These are phyloP conservation scores for Hippocampus abdominalis DNA, from an alignment of 2,113 vertebrate species.

Conservation along the genomic window DNA sequence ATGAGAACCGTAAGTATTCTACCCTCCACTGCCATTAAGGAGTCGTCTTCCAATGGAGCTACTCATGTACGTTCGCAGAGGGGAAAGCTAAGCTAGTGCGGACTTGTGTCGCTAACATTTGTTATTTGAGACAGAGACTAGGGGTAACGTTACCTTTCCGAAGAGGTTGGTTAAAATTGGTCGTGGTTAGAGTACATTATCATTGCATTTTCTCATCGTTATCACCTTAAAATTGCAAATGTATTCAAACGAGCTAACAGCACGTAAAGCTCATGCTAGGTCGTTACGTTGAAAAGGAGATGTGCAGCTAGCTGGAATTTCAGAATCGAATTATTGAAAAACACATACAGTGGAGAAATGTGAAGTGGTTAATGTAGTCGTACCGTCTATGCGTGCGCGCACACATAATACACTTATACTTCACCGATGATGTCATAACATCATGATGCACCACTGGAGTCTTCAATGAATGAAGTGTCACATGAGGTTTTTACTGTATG, in stretches of 20 bases:
- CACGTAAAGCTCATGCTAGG: slow-evolving; percentile 41
- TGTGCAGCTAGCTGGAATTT: not conserved
- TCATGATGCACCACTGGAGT: not conserved
- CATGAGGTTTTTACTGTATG: not conserved
- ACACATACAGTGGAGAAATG: not conserved
- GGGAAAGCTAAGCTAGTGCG: slow-evolving; percentile 50
- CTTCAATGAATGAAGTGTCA: not conserved
- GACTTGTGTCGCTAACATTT: slow-evolving; percentile 21
- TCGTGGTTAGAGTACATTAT: not conserved
- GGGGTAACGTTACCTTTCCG: slow-evolving; percentile 43
- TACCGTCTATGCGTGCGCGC: not conserved
- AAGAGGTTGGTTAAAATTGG: slow-evolving; percentile 13
- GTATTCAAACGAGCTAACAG: not conserved
- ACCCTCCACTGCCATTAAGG: not conserved
- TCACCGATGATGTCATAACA: not conserved
- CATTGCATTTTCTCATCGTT: not conserved
- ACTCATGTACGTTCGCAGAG: slow-evolving; percentile 7
- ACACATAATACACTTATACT: not conserved
- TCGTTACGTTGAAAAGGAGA: slow-evolving; percentile 1
- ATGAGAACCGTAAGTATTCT: slow-evolving; percentile 45
- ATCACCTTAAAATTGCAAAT: not conserved
- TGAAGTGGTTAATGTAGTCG: not conserved
- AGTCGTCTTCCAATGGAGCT: not conserved
- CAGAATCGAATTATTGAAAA: not conserved
- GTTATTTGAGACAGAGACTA: slow-evolving; percentile 12